phyloP scores from a whole-genome alignment of 2,797 vertebrate species.

The Pseudochirops cupreus region DNA sequence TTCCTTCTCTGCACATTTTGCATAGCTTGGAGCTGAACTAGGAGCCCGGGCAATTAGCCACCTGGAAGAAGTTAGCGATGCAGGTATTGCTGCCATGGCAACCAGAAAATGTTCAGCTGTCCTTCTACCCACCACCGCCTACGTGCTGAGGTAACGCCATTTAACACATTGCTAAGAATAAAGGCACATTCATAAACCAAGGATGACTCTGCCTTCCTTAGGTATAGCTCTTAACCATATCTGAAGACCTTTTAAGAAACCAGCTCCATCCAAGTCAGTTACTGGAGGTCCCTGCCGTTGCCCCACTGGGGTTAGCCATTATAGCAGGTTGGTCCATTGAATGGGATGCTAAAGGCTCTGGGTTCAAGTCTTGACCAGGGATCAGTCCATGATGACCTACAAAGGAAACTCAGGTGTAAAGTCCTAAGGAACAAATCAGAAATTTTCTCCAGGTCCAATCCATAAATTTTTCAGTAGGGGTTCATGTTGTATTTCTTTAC shows the following conservation, averaged over 20 bases:
- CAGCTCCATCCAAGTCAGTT: background rate
- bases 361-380: background rate
- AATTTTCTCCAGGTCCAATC: background rate
- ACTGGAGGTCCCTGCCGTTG: background rate
- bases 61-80: slow-evolving; percentile 94
- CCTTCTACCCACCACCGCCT: slow-evolving; percentile 96
- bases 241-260: background rate
- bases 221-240: background rate
- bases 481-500: background rate
- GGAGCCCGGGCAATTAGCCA: slow-evolving; percentile 95
- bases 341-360: background rate
- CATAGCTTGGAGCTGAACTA: slow-evolving; percentile 88
- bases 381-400: background rate
- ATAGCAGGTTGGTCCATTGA: background rate
- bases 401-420: background rate
- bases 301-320: background rate
- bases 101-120: slow-evolving; percentile 89
- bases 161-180: background rate
- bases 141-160: slow-evolving; percentile 92
- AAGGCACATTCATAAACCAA: background rate
- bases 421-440: background rate
- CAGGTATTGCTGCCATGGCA: slow-evolving; percentile 94
- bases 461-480: background rate
- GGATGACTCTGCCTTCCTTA: background rate
- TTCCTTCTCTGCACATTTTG: slow-evolving; percentile 48